Conservation (phyloP, 2,888 invertebrate genomes). For the Tetranychus piercei region DNA sequence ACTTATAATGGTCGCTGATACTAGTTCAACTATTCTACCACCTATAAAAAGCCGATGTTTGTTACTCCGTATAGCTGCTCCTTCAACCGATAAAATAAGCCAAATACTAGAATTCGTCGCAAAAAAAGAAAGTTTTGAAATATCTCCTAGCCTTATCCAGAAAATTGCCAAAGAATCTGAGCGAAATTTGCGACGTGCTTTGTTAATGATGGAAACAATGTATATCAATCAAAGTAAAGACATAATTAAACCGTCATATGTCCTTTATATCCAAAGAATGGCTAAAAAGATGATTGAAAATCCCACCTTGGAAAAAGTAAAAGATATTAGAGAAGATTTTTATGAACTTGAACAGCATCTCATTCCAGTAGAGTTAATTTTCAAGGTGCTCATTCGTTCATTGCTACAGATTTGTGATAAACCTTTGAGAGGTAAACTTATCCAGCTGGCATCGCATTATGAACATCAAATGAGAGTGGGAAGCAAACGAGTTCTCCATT, state of each 20-base stretch:
- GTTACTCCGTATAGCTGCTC: constrained; percentile 74
- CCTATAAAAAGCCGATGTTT: constrained; percentile 89
- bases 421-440: constrained; percentile 45
- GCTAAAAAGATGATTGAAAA: constrained; percentile 49
- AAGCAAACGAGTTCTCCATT: constrained; percentile 81
- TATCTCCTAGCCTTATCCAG: constrained; percentile 56
- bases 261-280: constrained; percentile 41
- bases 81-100: constrained; percentile 45
- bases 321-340: constrained; percentile 33
- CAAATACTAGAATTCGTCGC: constrained; percentile 42
- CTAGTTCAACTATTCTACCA: constrained; percentile 85
- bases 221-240: not conserved
- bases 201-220: constrained; percentile 47
- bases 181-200: constrained; percentile 72
- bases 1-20: constrained; percentile 78
- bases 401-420: constrained; percentile 66
- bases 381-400: constrained; percentile 63
- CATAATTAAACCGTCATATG: not conserved
- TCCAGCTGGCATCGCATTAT: constrained; percentile 65
- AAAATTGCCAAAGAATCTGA: constrained; percentile 59
- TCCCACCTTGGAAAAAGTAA: not conserved
- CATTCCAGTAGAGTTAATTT: constrained; percentile 77
- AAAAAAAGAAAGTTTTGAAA: constrained; percentile 57
- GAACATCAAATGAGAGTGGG: constrained; percentile 82
- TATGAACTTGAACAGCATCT: constrained; percentile 86